phyloP scores from a whole-genome alignment of 1,140 invertebrate genomes.

The Sinonovacula constricta region DNA sequence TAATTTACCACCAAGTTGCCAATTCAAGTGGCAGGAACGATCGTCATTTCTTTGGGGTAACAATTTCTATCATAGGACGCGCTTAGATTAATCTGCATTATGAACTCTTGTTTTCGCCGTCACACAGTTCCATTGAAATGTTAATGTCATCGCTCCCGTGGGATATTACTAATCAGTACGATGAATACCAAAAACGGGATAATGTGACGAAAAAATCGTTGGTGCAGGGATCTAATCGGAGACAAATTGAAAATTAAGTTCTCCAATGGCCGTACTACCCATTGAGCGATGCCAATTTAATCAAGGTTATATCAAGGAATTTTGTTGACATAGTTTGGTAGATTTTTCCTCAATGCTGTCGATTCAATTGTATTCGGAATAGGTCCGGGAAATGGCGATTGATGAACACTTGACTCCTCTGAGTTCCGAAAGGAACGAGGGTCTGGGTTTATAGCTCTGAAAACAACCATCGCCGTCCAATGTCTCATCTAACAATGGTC shows the following conservation, averaged over 20 bases:
- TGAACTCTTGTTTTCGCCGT: slow-evolving; percentile 11
- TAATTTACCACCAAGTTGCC: slow-evolving; percentile 37
- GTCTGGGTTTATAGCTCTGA: no score
- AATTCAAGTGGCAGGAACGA: slow-evolving; percentile 37
- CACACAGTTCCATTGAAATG: slow-evolving; percentile 40
- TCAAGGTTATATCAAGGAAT: slow-evolving; percentile 40
- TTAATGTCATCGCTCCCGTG: slow-evolving; percentile 37
- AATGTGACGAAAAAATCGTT: slow-evolving; percentile 53
- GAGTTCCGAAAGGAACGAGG: no score
- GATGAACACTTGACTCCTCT: no score
- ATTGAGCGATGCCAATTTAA: slow-evolving; percentile 53
- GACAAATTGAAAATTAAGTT: slow-evolving; percentile 58
- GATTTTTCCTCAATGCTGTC: neutral
- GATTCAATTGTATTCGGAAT: neutral
- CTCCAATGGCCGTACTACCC: slow-evolving; percentile 39
- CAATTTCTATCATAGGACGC: slow-evolving; percentile 46
- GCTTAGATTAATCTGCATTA: slow-evolving; percentile 50
- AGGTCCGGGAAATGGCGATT: neutral
- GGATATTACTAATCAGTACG: slow-evolving; percentile 41
- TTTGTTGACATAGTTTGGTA: slow-evolving; percentile 26
- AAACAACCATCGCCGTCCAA: no score
- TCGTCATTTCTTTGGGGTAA: slow-evolving; percentile 47
- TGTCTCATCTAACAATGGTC: no score
- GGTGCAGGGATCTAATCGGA: slow-evolving; percentile 38
- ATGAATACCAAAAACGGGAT: slow-evolving; percentile 45